Evolutionary conservation across 2,113 vertebrate species (phyloP).

Genomic region (Leptosomus discolor): DNA sequence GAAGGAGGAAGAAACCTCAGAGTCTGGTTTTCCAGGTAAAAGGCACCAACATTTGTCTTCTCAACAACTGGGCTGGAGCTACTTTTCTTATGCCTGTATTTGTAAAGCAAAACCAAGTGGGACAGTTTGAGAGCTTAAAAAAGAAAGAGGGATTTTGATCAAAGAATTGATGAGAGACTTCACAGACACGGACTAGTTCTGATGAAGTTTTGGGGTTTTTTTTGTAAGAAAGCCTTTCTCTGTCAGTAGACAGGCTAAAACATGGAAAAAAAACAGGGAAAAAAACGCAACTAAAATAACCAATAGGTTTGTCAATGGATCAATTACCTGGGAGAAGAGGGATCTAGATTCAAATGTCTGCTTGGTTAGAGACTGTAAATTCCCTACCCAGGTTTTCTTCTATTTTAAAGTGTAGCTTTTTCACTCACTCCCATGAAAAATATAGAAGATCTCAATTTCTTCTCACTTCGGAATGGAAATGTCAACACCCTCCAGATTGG

Average conservation of each 20-base stretch:
- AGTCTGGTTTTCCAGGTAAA: not conserved
- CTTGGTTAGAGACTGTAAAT: not conserved
- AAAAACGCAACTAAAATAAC: not conserved
- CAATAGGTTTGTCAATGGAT: not conserved
- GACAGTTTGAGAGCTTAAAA: not conserved
- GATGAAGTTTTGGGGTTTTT: not conserved
- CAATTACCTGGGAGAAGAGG: not conserved
- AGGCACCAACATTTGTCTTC: not conserved
- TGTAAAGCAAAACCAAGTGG: not conserved
- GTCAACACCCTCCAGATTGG: not conserved
- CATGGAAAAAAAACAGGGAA: not conserved
- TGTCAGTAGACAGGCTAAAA: not conserved
- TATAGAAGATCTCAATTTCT: not conserved
- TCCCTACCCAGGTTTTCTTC: not conserved
- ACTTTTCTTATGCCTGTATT: not conserved
- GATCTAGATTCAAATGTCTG: not conserved
- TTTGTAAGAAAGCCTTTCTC: not conserved
- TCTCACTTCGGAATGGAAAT: not conserved
- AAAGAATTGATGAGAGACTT: not conserved
- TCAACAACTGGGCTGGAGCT: rapidly evolving
- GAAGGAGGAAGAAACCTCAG: not conserved
- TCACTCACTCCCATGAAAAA: not conserved
- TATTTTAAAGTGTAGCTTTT: not conserved
- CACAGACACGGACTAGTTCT: not conserved
- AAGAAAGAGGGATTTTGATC: not conserved